phyloP scores from a whole-genome alignment of 2,888 invertebrate genomes.

The Aethes cnicana region DNA sequence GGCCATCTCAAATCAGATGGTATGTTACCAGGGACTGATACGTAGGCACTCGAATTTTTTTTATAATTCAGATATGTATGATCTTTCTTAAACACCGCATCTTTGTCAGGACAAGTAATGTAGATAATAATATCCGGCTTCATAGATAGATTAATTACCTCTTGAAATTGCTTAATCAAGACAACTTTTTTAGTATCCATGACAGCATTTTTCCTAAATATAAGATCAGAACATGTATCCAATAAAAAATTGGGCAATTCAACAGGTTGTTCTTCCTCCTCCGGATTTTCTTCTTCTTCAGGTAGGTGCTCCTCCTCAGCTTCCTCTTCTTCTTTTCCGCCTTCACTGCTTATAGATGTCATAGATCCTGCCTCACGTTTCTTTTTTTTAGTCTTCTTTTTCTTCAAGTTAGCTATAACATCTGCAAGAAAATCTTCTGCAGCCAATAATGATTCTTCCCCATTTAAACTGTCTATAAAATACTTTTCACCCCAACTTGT shows the following conservation, averaged over 20 bases:
- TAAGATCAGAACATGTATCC: constrained; percentile 52
- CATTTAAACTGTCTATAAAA: constrained; percentile 45
- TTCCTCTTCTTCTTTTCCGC: constrained; percentile 44
- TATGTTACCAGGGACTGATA: constrained; percentile 45
- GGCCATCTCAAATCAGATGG: constrained; percentile 59
- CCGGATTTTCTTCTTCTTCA: constrained; percentile 46
- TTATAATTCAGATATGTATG: constrained; percentile 60
- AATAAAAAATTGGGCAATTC: constrained; percentile 64
- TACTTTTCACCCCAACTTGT: constrained; percentile 49
- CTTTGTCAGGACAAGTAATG: constrained; percentile 77
- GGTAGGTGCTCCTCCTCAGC: constrained; percentile 44
- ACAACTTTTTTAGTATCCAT: constrained; percentile 50
- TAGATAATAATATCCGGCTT: constrained; percentile 81
- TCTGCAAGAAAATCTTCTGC: constrained; percentile 53
- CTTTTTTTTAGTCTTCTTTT: constrained; percentile 49
- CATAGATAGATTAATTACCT: constrained; percentile 55
- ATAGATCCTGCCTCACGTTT: constrained; percentile 32
- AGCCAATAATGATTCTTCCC: constrained; percentile 57
- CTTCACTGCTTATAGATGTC: constrained; percentile 48
- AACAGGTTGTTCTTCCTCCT: constrained; percentile 43
- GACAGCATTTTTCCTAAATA: constrained; percentile 44
- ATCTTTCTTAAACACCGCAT: constrained; percentile 68
- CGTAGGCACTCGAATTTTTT: constrained; percentile 40
- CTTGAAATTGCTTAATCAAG: constrained; percentile 54
- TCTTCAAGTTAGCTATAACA: constrained; percentile 54